Evolutionary conservation across 2,888 invertebrate species (phyloP), one percentile per base, ranked within the genome.

Genomic region (Temnothorax ravouxi): DNA sequence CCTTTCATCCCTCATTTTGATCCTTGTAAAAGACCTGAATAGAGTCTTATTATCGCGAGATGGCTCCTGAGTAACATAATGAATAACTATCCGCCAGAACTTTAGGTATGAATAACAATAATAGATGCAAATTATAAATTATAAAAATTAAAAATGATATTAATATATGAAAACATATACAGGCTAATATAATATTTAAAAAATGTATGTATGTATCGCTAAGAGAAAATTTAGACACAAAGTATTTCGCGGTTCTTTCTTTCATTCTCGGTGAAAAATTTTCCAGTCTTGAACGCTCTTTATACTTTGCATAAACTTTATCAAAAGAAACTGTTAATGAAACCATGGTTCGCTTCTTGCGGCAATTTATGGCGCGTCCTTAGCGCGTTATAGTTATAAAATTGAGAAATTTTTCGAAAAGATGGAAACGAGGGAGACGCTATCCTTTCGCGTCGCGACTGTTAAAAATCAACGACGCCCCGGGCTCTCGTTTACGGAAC

Each of bases 391-490:
- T 18, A 47, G 66, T 50, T 72, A 13, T 72, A 13, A 80, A 80
- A 80, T 80, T 72, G 21, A 71, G 71, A 71, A 56, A 79, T 71
- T 44, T 13, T 59, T 59, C 11, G 47, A 59, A 47, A 38, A 47
- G 41, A n/a, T 15, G 29, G 25, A 54, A 54, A 66, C n/a, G 79
- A 18, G 72, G 9, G 13, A 44, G 3, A 13, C 18, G 34, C 52
- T 18, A 13, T 67, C 41, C 41, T 54, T 52, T 41, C 15, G 41
- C 25, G 21, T 52, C 25, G 67, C 47, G 47, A 56, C 8, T 59
- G 18, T 47, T 59, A 80, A 80, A 71, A 80, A 80, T 72, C 79
- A 52, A 80, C 79, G 59, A 47, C 34, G 38, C 44, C 21, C 71
- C 8, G 18, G 72, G 34, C n/a, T 56, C 79, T 69, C 79, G 47